Conservation (phyloP, 2,113 vertebrate genomes). For the Thermophis baileyi region DNA sequence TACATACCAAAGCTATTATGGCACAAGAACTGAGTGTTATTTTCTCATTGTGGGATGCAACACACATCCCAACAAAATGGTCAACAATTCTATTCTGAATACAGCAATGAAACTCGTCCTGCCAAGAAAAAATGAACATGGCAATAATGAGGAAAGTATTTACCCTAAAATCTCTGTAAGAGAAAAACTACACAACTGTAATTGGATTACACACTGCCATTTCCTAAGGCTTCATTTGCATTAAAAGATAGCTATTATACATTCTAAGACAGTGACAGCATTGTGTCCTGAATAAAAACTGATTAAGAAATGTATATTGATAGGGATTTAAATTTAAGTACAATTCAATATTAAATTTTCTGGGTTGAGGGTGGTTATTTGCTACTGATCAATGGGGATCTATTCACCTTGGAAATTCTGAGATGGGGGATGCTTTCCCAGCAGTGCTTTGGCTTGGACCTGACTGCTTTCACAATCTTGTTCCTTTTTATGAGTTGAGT, state of each 20-base stretch:
- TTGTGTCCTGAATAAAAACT: background rate
- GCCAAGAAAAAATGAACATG: background rate
- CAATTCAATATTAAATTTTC: background rate
- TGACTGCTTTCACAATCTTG: background rate
- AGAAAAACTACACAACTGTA: background rate
- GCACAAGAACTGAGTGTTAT: background rate
- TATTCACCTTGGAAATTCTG: background rate
- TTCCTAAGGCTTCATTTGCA: background rate
- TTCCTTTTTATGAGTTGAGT: background rate
- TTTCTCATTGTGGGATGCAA: background rate
- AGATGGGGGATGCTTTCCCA: background rate
- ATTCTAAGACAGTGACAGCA: background rate
- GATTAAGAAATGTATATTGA: background rate
- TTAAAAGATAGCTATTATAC: background rate
- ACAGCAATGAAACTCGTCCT: background rate
- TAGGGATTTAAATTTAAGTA: background rate
- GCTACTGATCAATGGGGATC: background rate
- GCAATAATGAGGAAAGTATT: background rate
- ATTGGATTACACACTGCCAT: background rate
- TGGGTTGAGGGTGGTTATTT: background rate
- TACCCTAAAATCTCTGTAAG: background rate
- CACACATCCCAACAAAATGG: background rate
- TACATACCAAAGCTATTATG: slow-evolving; percentile 12
- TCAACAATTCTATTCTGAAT: slow-evolving; percentile 17
- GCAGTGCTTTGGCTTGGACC: background rate